A percentile compares a stretch with the other conserved stretches of the same genome.
Conservation (phyloP, 2,888 invertebrate genomes). For the Morpho deidamia region DNA sequence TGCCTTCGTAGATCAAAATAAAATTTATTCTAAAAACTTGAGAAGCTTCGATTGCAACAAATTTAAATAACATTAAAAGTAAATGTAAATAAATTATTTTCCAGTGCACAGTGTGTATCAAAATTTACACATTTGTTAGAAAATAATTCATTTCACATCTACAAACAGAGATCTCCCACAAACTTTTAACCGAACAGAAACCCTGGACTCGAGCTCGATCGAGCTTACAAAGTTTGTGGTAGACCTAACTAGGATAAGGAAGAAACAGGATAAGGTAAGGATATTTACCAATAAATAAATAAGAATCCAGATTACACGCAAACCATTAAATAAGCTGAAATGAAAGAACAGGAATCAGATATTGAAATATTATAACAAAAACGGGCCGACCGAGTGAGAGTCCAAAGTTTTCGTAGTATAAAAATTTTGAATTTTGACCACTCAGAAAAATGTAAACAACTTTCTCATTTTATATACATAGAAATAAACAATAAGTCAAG, state of each 20-base stretch:
- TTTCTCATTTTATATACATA: too few relatives aligned
- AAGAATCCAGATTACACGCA: slow-evolving; percentile 74
- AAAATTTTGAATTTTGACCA: slow-evolving; percentile 42
- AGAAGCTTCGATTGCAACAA: too few relatives aligned
- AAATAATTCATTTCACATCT: background rate
- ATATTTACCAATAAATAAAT: slow-evolving; percentile 68
- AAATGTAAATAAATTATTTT: too few relatives aligned
- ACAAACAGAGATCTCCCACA: slow-evolving; percentile 51
- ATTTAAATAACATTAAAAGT: too few relatives aligned
- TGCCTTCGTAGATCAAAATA: too few relatives aligned
- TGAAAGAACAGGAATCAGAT: slow-evolving; percentile 39
- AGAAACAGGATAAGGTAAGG: slow-evolving; percentile 31
- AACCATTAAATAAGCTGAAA: slow-evolving; percentile 78
- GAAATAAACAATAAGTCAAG: too few relatives aligned
- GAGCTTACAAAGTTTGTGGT: slow-evolving; percentile 63
- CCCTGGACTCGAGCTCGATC: slow-evolving; percentile 57
- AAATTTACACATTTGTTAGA: too few relatives aligned
- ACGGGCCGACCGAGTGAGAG: slow-evolving; percentile 53
- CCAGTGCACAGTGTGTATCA: too few relatives aligned
- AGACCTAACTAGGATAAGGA: slow-evolving; percentile 36
- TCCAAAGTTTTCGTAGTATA: slow-evolving; percentile 51
- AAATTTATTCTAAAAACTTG: too few relatives aligned
- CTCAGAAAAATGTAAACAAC: background rate
- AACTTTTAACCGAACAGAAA: slow-evolving; percentile 48
- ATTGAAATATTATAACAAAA: slow-evolving; percentile 25